phyloP scores from a whole-genome alignment of 2,797 vertebrate genomes.

The Urocyon cinereoargenteus region DNA sequence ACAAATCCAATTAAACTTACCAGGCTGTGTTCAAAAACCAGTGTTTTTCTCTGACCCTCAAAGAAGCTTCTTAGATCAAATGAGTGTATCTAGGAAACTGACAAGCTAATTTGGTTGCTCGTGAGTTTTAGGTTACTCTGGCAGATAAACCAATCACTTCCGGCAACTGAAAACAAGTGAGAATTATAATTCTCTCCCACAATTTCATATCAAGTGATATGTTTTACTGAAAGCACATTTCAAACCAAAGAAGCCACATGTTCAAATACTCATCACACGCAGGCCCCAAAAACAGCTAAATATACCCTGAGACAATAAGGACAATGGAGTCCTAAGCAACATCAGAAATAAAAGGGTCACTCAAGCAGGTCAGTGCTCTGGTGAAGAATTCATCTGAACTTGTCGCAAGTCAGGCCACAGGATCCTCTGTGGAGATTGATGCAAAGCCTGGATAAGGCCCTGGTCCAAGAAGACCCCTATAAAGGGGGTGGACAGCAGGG shows the following conservation, averaged over 20 bases:
- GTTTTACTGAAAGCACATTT: not conserved
- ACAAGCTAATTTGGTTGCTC: not conserved
- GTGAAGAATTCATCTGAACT: not conserved
- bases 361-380: not conserved
- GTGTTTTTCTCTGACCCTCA: not conserved
- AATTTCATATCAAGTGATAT: not conserved
- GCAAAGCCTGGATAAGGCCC: not conserved
- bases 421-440: not conserved
- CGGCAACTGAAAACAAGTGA: not conserved
- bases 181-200: not conserved
- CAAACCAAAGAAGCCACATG: not conserved
- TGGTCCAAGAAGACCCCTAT: not conserved
- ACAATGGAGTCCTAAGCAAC: not conserved
- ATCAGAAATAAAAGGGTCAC: not conserved
- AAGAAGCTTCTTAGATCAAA: not conserved
- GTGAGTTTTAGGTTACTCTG: not conserved
- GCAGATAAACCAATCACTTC: not conserved
- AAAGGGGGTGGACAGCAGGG: not conserved
- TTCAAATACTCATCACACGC: not conserved
- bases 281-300: not conserved
- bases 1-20: not conserved
- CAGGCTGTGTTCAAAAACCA: not conserved
- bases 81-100: not conserved
- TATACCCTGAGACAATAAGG: not conserved
- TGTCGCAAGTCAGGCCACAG: not conserved